Evolutionary conservation across 2,888 invertebrate species (phyloP).

Genomic region (Synergus umbraculus): DNA sequence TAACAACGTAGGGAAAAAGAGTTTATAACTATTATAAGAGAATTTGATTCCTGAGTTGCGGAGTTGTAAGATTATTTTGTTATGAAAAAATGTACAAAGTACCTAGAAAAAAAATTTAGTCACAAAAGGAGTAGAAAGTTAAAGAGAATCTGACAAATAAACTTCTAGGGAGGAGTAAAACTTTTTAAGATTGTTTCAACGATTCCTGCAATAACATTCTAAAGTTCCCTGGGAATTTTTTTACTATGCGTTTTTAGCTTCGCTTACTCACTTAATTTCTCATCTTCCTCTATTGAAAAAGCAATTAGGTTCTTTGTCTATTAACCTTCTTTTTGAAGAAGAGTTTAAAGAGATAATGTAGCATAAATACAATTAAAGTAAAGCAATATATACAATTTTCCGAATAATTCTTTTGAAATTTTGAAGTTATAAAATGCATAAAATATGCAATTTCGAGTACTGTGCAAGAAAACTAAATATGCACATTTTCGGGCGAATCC

Average conservation of each 20-base stretch:
- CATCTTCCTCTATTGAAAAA: background rate
- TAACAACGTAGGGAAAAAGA: background rate
- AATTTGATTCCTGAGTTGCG: background rate
- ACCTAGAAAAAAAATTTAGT: background rate
- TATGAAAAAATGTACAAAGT: background rate
- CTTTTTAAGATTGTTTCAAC: background rate
- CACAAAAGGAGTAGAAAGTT: background rate
- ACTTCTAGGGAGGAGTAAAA: background rate
- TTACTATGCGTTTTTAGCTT: background rate
- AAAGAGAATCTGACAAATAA: background rate
- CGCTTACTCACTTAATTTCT: background rate
- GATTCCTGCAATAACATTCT: background rate
- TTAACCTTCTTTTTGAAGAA: background rate
- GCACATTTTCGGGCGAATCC: slow-evolving; percentile 15
- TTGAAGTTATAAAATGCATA: slow-evolving; percentile 2
- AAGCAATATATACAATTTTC: too few relatives aligned
- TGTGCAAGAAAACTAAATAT: slow-evolving; percentile 6
- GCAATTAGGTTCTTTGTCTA: background rate
- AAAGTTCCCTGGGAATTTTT: background rate
- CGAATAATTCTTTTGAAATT: background rate
- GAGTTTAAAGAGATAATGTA: background rate
- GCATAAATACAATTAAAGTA: too few relatives aligned
- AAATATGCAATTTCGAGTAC: background rate
- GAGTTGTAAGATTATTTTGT: background rate
- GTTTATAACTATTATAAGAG: background rate